Evolutionary conservation across 2,888 invertebrate species (phyloP).

Genomic region (Drosophila rubida): DNA sequence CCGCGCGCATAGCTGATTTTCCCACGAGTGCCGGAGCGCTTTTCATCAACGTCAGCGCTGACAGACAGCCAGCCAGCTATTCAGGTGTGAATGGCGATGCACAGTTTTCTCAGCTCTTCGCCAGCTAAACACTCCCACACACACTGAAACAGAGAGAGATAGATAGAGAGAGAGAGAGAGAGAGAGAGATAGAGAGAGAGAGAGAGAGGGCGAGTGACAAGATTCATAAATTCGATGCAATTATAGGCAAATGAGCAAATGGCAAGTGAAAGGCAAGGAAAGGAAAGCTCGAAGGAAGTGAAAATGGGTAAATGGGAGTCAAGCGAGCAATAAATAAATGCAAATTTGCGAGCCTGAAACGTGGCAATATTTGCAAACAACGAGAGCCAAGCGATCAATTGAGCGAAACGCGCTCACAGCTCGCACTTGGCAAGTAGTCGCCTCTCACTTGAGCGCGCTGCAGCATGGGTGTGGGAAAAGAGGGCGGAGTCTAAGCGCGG

Average conservation of each 20-base stretch:
- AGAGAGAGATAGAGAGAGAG: not conserved
- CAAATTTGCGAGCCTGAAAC: not conserved
- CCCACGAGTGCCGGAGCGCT: slow-evolving; percentile 63
- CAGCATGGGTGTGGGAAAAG: slow-evolving; percentile 82
- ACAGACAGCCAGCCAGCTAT: slow-evolving; percentile 55
- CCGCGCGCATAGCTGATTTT: slow-evolving; percentile 49
- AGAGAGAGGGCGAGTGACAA: not conserved
- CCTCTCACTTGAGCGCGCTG: too few relatives aligned
- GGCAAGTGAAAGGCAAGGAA: slow-evolving; percentile 46
- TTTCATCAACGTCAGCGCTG: slow-evolving; percentile 66
- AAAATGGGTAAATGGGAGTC: too few relatives aligned
- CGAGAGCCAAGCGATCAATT: too few relatives aligned
- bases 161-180: not conserved
- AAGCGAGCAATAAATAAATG: slow-evolving; percentile 7
- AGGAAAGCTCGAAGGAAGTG: slow-evolving; percentile 18
- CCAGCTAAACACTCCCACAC: not conserved
- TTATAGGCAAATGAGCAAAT: slow-evolving; percentile 33
- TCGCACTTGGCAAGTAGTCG: slow-evolving; percentile 25
- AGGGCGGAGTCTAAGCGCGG: slow-evolving; percentile 73
- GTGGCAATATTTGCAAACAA: too few relatives aligned
- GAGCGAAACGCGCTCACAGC: not conserved
- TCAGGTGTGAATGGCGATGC: slow-evolving; percentile 54
- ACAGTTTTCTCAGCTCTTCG: slow-evolving; percentile 28
- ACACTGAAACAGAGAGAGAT: too few relatives aligned
- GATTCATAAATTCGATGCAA: slow-evolving; percentile 56